These are phyloP conservation scores for Ctenoplectra terminalis DNA, from an alignment of 1,140 invertebrate species.

Conservation along the genomic window DNA sequence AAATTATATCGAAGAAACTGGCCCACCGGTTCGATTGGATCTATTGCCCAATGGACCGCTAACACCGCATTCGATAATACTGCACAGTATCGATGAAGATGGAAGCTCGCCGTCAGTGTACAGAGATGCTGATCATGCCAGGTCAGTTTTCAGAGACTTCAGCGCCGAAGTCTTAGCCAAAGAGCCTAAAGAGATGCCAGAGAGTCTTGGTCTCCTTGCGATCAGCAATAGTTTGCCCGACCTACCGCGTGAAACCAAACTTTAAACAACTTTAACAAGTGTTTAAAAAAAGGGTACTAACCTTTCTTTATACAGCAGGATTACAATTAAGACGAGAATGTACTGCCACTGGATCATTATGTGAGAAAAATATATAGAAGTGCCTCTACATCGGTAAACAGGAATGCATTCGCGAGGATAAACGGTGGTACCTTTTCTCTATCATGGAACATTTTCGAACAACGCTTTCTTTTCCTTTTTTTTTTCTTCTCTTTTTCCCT, in stretches of 20 bases:
- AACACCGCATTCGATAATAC: constrained; percentile 71
- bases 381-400: constrained; percentile 63
- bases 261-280: constrained; percentile 37
- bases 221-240: constrained; percentile 83
- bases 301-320: constrained; percentile 19
- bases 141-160: constrained; percentile 73
- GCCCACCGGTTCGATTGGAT: constrained; percentile 72
- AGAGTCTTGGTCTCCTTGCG: constrained; percentile 78
- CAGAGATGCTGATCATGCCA: constrained; percentile 65
- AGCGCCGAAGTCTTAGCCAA: constrained; percentile 78
- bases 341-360: constrained; percentile 46
- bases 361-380: constrained; percentile 82
- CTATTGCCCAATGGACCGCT: constrained; percentile 22
- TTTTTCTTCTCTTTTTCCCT: background rate
- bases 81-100: constrained; percentile 69
- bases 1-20: constrained; percentile 84
- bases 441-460: background rate
- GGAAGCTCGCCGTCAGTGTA: constrained; percentile 78
- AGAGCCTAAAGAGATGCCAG: constrained; percentile 63
- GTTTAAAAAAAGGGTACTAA: constrained; percentile 23
- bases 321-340: constrained; percentile 40
- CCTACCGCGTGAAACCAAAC: constrained; percentile 76
- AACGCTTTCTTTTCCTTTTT: background rate
- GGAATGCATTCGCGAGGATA: constrained; percentile 18
- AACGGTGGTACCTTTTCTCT: constrained; percentile 30